Percentiles rank a stretch among this genome's conserved stretches.
phyloP scores from a whole-genome alignment of 1,140 invertebrate genomes.

The Drosophila gunungcola region DNA sequence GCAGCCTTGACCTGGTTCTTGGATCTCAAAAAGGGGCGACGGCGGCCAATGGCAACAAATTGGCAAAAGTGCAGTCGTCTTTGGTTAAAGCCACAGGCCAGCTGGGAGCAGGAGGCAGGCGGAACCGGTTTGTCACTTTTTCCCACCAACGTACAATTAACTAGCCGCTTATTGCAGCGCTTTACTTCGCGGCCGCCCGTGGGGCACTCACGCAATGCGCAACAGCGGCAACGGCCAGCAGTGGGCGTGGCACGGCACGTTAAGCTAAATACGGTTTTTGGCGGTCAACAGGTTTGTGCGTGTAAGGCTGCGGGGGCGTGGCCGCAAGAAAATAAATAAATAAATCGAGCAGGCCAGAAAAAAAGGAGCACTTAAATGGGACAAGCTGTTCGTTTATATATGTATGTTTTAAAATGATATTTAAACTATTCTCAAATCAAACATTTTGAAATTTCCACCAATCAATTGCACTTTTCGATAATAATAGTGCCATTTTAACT shows the following conservation, averaged over 20 bases:
- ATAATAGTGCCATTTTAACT: too few relatives aligned
- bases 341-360: background rate
- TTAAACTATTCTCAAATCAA: too few relatives aligned
- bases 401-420: too few relatives aligned
- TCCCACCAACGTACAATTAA: conserved; percentile 39
- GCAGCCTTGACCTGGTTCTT: conserved; percentile 74
- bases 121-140: conserved; percentile 27
- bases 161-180: conserved; percentile 36
- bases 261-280: conserved; percentile 41
- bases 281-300: conserved; percentile 36
- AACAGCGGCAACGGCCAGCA: too few relatives aligned
- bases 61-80: conserved; percentile 24
- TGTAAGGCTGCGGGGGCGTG: conserved; percentile 35
- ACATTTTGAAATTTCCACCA: too few relatives aligned
- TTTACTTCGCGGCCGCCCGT: conserved; percentile 25
- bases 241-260: conserved; percentile 36
- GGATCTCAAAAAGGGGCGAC: conserved; percentile 57
- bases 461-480: too few relatives aligned
- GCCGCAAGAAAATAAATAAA: conserved; percentile 8
- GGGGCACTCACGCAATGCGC: conserved; percentile 25
- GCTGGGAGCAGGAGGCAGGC: conserved; percentile 1
- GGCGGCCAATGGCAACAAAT: conserved; percentile 43
- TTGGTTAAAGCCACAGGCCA: conserved; percentile 40
- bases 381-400: background rate
- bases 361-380: background rate